These are phyloP conservation scores for Latrodectus geometricus DNA, from an alignment of 1,140 invertebrate species.

Conservation along the genomic window DNA sequence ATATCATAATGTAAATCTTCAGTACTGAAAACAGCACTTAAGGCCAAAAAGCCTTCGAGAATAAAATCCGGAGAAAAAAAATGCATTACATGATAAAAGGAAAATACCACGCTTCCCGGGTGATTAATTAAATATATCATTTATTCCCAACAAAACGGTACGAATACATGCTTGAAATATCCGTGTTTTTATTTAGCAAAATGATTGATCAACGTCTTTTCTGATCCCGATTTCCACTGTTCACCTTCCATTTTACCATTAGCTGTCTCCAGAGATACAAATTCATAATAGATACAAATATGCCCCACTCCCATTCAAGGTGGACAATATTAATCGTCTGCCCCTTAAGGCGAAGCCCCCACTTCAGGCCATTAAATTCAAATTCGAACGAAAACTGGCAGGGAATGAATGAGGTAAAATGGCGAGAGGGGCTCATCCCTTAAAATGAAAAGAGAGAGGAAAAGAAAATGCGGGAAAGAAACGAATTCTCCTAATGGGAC, in stretches of 20 bases:
- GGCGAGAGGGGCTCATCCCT: not conserved
- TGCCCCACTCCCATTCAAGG: slow-evolving; percentile 12
- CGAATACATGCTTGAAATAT: no score
- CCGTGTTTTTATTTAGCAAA: no score
- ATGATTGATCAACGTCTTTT: no score
- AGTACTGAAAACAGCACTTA: no score
- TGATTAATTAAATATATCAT: no score
- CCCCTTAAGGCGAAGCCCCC: slow-evolving; percentile 13
- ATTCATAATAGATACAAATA: not conserved
- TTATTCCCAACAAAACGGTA: no score
- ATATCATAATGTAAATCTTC: no score
- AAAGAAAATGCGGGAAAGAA: not conserved
- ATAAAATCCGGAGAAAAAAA: no score
- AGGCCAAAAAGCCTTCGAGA: no score
- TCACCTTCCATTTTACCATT: not conserved
- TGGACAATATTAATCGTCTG: slow-evolving; percentile 40
- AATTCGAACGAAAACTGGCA: slow-evolving; percentile 13
- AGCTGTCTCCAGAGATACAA: not conserved
- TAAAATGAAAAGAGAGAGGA: not conserved
- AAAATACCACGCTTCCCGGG: no score
- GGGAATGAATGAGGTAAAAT: not conserved
- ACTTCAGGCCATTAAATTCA: slow-evolving; percentile 35
- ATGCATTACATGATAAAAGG: no score
- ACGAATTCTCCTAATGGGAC: not conserved
- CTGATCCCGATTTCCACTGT: not conserved